phyloP scores from a whole-genome alignment of 2,113 vertebrate genomes.

The Campylorhamphus procurvoides region DNA sequence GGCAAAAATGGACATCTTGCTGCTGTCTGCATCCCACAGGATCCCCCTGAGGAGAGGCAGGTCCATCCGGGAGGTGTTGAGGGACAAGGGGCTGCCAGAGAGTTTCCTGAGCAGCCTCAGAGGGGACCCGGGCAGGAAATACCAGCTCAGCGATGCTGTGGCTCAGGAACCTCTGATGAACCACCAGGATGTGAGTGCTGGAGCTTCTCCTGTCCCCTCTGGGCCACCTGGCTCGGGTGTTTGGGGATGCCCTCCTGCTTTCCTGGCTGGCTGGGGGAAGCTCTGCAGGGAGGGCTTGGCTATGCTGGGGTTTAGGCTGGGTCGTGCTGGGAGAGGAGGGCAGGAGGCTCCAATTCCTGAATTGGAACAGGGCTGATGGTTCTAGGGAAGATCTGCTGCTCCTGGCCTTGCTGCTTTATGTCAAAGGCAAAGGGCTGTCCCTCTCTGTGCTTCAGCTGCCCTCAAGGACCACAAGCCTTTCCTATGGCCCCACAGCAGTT shows the following conservation, averaged over 20 bases:
- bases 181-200: conserved; percentile 70
- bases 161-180: conserved; percentile 67
- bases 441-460: background rate
- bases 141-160: background rate
- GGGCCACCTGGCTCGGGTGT: rapidly evolving
- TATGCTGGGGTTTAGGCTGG: background rate
- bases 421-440: background rate
- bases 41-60: conserved; percentile 62
- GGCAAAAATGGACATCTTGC: rapidly evolving
- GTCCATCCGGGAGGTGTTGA: conserved; percentile 60
- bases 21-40: conserved; percentile 7
- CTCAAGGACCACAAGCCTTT: background rate
- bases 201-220: background rate
- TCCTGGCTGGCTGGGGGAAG: background rate
- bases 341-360: background rate
- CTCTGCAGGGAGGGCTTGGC: background rate
- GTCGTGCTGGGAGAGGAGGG: background rate
- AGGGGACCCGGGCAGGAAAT: conserved; percentile 65
- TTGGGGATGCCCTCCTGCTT: background rate
- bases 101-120: background rate
- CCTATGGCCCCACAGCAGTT: too few species aligned
- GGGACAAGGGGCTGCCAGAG: conserved; percentile 22
- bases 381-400: background rate
- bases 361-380: background rate
- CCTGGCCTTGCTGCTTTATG: background rate